Base-by-base conservation (phyloP, 2,888 invertebrate species). In the Ectemnius lituratus region DNA sequence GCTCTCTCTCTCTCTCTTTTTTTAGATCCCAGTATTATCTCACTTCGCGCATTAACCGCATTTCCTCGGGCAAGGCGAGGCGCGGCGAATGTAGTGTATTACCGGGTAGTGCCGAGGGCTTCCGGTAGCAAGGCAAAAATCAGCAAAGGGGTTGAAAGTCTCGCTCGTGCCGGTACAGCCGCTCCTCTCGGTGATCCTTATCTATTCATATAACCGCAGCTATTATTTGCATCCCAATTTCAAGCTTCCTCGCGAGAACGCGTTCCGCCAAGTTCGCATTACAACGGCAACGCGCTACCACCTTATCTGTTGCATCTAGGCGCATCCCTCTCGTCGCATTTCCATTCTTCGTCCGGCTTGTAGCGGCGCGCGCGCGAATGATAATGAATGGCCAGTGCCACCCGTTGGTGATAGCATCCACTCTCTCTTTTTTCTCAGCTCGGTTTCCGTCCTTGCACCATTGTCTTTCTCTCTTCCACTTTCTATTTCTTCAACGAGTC, bases 221-320 rank as follows among this genome's bases (percentile, higher is more conserved):
- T 52, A 52, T 52, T 52, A 16, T 52, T 52, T 52, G 52, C 52
- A 52, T 52, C 52, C 52, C 14, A 52, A 52, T 52, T 52, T 16
- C 52, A 16, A 16, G 52, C n/a, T 52, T 52, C 14, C 16, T 13
- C 14, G 52, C 16, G 4, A 52, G 16, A 52, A 37, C n/a, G 14
- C 52, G 52, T 14, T 11, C 5, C 16, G 14, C 52, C 16, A 4
- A 16, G 52, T 52, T 52, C 52, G 52, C 16, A 16, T 52, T 52
- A 52, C 52, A 37, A 37, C 37, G 37, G 37, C 8, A 37, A 37
- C 37, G 37, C 37, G 8, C 16, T 52, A 16, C 16, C 52, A 16
- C 8, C 16, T 16, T 52, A 52, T 52, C 52, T 52, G 52, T 52
- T 52, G 52, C 52, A 37, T 37, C 37, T 37, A 1, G 37, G 37